Evolutionary conservation across 2,797 vertebrate species (phyloP).

Genomic region (Anniella stebbinsi): DNA sequence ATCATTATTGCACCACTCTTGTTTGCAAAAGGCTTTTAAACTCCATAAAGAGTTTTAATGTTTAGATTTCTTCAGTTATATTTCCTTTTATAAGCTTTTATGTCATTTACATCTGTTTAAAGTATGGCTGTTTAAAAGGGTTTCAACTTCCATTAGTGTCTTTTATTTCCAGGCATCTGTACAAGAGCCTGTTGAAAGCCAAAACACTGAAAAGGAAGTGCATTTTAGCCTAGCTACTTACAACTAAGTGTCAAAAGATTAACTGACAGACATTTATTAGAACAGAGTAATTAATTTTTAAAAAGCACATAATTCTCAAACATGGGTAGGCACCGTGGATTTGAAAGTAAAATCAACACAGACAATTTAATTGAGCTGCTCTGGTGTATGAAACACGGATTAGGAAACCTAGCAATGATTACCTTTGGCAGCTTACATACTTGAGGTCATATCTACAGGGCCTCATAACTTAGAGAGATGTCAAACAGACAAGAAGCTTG

Average conservation of each 20-base stretch:
- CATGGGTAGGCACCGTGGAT: slow-evolving; percentile 12
- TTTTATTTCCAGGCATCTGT: slow-evolving; percentile 39
- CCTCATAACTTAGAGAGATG: slow-evolving; percentile 66
- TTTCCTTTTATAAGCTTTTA: slow-evolving; percentile 45
- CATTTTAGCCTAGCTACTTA: slow-evolving; percentile 48
- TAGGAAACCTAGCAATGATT: slow-evolving; percentile 66
- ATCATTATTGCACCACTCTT: slow-evolving; percentile 25
- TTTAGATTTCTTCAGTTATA: slow-evolving; percentile 36
- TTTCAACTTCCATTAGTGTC: slow-evolving; percentile 43
- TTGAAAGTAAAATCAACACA: slow-evolving; percentile 48
- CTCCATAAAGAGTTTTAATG: slow-evolving; percentile 21
- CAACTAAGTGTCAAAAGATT: slow-evolving; percentile 36
- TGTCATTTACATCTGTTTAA: slow-evolving; percentile 53
- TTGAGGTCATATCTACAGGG: slow-evolving; percentile 68
- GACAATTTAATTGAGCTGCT: slow-evolving; percentile 52
- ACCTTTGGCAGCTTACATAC: slow-evolving; percentile 67
- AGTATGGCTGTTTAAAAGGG: slow-evolving; percentile 38
- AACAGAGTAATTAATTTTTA: slow-evolving; percentile 46
- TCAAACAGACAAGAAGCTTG: slow-evolving; percentile 61
- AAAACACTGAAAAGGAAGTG: slow-evolving; percentile 52
- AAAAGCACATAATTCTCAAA: slow-evolving; percentile 46
- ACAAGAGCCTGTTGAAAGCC: slow-evolving; percentile 39
- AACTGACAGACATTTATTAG: slow-evolving; percentile 37
- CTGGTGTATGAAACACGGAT: slow-evolving; percentile 54
- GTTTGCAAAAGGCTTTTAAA: slow-evolving; percentile 36